These are phyloP conservation scores for Petrophora chlorosata DNA, from an alignment of 2,888 invertebrate genomes.

Conservation along the genomic window DNA sequence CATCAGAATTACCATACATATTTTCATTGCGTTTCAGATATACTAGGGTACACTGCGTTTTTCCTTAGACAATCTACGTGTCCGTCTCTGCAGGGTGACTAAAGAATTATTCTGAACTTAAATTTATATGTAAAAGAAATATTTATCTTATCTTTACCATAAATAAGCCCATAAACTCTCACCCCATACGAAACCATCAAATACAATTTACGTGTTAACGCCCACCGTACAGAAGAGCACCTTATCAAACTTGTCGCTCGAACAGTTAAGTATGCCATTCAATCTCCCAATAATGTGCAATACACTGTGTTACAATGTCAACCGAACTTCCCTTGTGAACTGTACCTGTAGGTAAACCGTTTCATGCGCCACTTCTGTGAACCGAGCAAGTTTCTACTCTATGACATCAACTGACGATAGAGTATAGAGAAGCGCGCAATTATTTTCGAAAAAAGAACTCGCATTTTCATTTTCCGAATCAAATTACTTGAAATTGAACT, in stretches of 20 bases:
- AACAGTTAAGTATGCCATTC: slow-evolving; percentile 68
- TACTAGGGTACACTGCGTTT: too few relatives aligned
- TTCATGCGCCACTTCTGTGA: slow-evolving; percentile 27
- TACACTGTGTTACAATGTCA: slow-evolving; percentile 82
- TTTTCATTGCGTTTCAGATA: too few relatives aligned
- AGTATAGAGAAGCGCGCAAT: slow-evolving; percentile 6
- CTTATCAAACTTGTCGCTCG: slow-evolving; percentile 76
- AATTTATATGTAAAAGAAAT: neutral
- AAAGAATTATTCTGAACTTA: too few relatives aligned
- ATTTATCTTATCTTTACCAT: slow-evolving; percentile 10
- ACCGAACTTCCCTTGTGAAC: slow-evolving; percentile 62
- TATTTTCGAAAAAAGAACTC: slow-evolving; percentile 59
- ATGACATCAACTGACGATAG: neutral
- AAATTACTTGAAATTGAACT: slow-evolving; percentile 24
- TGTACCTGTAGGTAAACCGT: slow-evolving; percentile 45
- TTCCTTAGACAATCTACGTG: too few relatives aligned
- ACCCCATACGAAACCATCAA: slow-evolving; percentile 36
- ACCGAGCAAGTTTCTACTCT: slow-evolving; percentile 40
- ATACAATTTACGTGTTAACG: slow-evolving; percentile 42
- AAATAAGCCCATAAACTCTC: slow-evolving; percentile 14
- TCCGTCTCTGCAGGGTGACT: too few relatives aligned
- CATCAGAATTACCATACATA: too few relatives aligned
- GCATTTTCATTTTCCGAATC: slow-evolving; percentile 57
- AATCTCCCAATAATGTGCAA: slow-evolving; percentile 84
- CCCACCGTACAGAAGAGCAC: slow-evolving; percentile 55